Evolutionary conservation across 2,113 vertebrate genomes (phyloP).

Genomic region (Donacobius atricapilla): DNA sequence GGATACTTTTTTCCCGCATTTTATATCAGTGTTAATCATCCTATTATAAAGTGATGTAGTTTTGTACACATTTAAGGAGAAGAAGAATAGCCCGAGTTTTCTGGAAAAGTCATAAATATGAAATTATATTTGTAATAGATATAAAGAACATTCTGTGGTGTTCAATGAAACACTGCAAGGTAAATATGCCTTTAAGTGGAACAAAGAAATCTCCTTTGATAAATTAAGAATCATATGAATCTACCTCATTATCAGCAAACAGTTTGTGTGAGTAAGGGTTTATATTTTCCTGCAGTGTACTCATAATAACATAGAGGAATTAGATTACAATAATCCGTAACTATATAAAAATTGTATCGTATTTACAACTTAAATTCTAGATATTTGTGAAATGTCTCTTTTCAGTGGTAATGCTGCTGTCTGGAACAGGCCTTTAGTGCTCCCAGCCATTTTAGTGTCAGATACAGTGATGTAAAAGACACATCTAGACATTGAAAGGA

Average conservation of each 20-base stretch:
- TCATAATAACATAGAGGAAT: not conserved
- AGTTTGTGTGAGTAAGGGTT: not conserved
- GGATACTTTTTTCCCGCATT: not conserved
- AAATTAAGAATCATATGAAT: not conserved
- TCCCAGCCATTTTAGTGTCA: not conserved
- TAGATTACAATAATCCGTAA: not conserved
- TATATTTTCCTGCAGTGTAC: not conserved
- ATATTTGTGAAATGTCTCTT: not conserved
- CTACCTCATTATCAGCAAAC: not conserved
- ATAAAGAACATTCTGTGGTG: not conserved
- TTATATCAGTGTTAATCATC: not conserved
- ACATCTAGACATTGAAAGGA: not conserved
- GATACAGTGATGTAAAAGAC: not conserved
- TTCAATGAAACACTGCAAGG: not conserved
- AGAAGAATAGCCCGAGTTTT: not conserved
- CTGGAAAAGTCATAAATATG: not conserved
- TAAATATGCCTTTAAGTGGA: not conserved
- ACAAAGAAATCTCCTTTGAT: not conserved
- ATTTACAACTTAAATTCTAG: not conserved
- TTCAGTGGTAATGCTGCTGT: not conserved
- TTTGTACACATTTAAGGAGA: not conserved
- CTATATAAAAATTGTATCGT: not conserved
- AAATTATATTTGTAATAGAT: not conserved
- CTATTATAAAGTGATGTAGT: not conserved
- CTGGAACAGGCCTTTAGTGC: not conserved